These are phyloP conservation scores for Artibeus lituratus DNA, from an alignment of 2,797 vertebrate species.

Conservation along the genomic window DNA sequence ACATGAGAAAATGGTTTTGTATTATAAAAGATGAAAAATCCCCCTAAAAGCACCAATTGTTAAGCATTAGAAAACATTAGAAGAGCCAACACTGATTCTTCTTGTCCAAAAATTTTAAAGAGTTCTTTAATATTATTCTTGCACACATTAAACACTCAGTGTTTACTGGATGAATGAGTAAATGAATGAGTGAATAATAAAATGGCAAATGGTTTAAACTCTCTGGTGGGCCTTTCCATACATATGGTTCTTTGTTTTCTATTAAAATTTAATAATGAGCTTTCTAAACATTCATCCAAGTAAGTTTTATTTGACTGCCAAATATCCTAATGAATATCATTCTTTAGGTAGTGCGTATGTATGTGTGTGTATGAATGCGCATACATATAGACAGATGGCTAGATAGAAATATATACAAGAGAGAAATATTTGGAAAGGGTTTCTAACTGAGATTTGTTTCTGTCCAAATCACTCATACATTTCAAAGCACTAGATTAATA, in stretches of 20 bases:
- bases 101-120: not conserved
- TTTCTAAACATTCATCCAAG: slow-evolving; percentile 4
- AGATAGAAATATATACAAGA: not conserved
- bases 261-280: not conserved
- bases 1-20: slow-evolving; percentile 28
- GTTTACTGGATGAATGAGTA: not conserved
- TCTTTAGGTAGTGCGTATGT: not conserved
- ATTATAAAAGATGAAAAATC: not conserved
- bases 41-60: not conserved
- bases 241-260: not conserved
- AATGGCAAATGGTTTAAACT: not conserved
- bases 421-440: not conserved
- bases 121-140: slow-evolving; percentile 20
- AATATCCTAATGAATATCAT: not conserved
- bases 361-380: not conserved
- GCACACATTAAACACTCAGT: not conserved
- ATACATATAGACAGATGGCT: not conserved
- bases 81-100: not conserved
- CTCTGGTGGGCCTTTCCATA: not conserved
- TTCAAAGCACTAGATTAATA: slow-evolving; percentile 7
- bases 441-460: slow-evolving; percentile 28
- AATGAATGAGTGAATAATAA: not conserved
- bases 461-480: slow-evolving; percentile 11
- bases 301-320: slow-evolving; percentile 26
- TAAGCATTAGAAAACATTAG: slow-evolving; percentile 10